These are phyloP conservation scores for Perca flavescens DNA, from an alignment of 2,113 vertebrate species.

Conservation along the genomic window DNA sequence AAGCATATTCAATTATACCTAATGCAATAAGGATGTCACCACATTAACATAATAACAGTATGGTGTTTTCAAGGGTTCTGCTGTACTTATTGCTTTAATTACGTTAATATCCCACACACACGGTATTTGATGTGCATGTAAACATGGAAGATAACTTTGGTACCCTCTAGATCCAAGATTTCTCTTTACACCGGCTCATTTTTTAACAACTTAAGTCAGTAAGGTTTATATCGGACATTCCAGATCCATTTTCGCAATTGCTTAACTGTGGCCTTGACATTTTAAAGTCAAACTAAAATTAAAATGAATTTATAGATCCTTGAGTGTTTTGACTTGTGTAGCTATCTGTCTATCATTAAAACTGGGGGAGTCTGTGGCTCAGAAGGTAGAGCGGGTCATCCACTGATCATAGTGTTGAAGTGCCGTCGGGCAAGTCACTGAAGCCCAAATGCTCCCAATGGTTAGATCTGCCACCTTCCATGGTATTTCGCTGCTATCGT, in stretches of 20 bases:
- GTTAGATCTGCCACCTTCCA: background rate
- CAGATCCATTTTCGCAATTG: too few relatives aligned
- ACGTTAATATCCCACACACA: slow-evolving; percentile 3
- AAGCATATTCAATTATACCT: slow-evolving; percentile 7
- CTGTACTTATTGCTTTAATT: background rate
- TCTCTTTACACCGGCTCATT: background rate
- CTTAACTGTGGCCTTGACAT: too few relatives aligned
- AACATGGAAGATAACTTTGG: background rate
- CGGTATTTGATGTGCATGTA: slow-evolving; percentile 9
- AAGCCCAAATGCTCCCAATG: background rate
- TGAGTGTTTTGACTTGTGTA: background rate
- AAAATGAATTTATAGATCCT: too few relatives aligned
- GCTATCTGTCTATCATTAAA: background rate
- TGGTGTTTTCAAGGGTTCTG: slow-evolving; percentile 18
- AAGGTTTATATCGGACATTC: background rate
- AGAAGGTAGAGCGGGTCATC: background rate
- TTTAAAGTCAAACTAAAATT: too few relatives aligned
- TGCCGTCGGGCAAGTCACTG: background rate
- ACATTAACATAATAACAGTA: slow-evolving; percentile 40
- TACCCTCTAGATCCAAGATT: background rate
- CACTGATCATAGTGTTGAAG: background rate
- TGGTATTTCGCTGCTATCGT: background rate
- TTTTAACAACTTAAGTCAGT: background rate
- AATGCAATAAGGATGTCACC: slow-evolving; percentile 22
- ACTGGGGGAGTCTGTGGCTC: background rate